A percentile compares a stretch with the other conserved stretches of the same genome.
These are phyloP conservation scores for Elysia crispata DNA, from an alignment of 2,888 invertebrate species.

Conservation along the genomic window DNA sequence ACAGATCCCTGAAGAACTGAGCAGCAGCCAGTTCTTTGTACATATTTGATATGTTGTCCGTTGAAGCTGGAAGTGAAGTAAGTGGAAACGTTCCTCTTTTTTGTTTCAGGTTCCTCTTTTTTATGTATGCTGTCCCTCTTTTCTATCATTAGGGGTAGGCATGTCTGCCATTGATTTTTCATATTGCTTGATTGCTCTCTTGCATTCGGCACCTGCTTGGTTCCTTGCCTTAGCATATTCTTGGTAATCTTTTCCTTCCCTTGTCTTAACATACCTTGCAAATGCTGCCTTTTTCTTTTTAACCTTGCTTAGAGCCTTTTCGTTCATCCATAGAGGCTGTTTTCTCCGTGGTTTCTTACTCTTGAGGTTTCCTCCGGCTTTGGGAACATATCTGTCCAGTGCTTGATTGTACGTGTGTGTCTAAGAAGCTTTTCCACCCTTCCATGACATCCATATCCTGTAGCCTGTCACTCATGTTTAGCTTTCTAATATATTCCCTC, in stretches of 20 bases:
- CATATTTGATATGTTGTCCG: too few species aligned
- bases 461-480: neutral
- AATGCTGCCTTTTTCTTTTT: constrained; percentile 35
- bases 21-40: too few species aligned
- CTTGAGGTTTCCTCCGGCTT: too few species aligned
- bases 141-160: too few species aligned
- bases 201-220: constrained; percentile 25
- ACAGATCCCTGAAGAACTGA: too few species aligned
- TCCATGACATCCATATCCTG: neutral
- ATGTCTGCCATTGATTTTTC: neutral
- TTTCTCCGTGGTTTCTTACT: neutral
- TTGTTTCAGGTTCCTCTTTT: too few species aligned
- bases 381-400: constrained; percentile 1
- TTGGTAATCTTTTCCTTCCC: constrained; percentile 40
- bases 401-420: neutral
- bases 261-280: constrained; percentile 40
- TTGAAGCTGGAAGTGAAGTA: too few species aligned
- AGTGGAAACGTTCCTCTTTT: too few species aligned
- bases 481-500: too few species aligned
- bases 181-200: neutral
- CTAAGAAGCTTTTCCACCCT: neutral
- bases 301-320: constrained; percentile 5
- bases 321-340: constrained; percentile 32
- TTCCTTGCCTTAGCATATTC: constrained; percentile 30
- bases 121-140: too few species aligned